Conservation (phyloP, 2,888 invertebrate species). For the Machimus rusticus region DNA sequence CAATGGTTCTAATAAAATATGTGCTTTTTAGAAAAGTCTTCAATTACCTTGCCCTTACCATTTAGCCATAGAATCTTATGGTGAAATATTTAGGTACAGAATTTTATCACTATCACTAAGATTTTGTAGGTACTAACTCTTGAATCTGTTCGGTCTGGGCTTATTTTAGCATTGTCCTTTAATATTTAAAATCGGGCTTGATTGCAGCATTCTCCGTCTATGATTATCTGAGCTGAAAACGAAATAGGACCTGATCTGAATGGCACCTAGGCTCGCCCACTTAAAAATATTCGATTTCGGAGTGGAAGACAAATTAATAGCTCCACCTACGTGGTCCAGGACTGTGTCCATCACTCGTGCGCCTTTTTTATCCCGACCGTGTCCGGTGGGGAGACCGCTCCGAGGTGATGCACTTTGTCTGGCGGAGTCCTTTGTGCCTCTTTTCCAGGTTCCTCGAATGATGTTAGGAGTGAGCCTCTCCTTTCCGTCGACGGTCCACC, state of each 20-base stretch:
- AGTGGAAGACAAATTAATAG: slow-evolving; percentile 22
- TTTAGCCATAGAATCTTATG: too few species aligned
- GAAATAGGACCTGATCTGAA: background rate
- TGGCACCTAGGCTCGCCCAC: background rate
- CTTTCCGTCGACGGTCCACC: background rate
- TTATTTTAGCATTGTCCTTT: too few species aligned
- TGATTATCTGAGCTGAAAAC: background rate
- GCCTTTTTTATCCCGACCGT: background rate
- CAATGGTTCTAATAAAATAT: too few species aligned
- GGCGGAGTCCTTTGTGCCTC: background rate
- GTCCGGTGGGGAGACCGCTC: background rate
- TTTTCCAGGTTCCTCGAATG: background rate
- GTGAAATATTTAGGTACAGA: too few species aligned
- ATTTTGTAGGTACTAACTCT: too few species aligned
- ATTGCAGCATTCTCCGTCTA: too few species aligned
- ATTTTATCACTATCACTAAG: too few species aligned
- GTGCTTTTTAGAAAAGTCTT: too few species aligned
- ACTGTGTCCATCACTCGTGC: background rate
- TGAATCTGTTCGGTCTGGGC: too few species aligned
- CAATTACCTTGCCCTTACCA: too few species aligned
- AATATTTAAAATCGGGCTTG: too few species aligned
- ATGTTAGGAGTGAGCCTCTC: background rate
- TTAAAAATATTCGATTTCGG: background rate
- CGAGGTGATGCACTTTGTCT: slow-evolving; percentile 22
- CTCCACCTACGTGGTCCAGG: slow-evolving; percentile 11